A percentile compares a stretch with the other conserved stretches of the same genome.
Evolutionary conservation across 2,113 vertebrate genomes (phyloP).

Genomic region (Taxidea taxus): DNA sequence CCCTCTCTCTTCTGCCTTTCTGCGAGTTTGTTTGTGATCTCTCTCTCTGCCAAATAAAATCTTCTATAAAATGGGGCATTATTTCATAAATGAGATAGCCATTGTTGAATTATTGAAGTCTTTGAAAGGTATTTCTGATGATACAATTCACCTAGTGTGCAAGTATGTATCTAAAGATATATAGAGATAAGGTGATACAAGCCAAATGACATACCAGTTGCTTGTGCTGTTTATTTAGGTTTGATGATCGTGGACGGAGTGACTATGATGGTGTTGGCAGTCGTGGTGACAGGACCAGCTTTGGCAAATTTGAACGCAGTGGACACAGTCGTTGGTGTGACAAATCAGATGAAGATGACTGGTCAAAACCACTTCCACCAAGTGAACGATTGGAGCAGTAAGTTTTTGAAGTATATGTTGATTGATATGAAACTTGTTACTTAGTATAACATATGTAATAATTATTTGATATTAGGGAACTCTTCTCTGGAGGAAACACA

Average conservation of each 20-base stretch:
- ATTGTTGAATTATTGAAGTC: neutral
- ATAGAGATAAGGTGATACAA: neutral
- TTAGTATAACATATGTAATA: neutral
- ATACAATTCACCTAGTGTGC: neutral
- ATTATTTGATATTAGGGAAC: conserved; percentile 84
- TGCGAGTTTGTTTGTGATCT: too few relatives aligned
- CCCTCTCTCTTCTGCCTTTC: too few relatives aligned
- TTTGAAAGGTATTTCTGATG: neutral
- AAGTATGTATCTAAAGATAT: neutral
- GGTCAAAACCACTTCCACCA: conserved; percentile 93
- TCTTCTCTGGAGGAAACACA: conserved; percentile 94
- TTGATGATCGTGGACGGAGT: conserved; percentile 81
- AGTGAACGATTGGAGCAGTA: conserved; percentile 94
- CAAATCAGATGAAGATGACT: conserved; percentile 92
- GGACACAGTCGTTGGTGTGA: conserved; percentile 92
- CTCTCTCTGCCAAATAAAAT: too few relatives aligned
- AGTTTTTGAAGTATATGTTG: conserved; percentile 87
- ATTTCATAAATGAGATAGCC: neutral
- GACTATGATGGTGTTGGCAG: conserved; percentile 72
- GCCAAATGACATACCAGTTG: neutral
- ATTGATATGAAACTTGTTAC: neutral
- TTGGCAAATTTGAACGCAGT: conserved; percentile 83
- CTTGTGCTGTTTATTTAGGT: conserved; percentile 74
- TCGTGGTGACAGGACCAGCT: conserved; percentile 84
- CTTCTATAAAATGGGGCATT: neutral